Base-by-base conservation (phyloP, 2,113 vertebrate species). In the Serinus canaria region DNA sequence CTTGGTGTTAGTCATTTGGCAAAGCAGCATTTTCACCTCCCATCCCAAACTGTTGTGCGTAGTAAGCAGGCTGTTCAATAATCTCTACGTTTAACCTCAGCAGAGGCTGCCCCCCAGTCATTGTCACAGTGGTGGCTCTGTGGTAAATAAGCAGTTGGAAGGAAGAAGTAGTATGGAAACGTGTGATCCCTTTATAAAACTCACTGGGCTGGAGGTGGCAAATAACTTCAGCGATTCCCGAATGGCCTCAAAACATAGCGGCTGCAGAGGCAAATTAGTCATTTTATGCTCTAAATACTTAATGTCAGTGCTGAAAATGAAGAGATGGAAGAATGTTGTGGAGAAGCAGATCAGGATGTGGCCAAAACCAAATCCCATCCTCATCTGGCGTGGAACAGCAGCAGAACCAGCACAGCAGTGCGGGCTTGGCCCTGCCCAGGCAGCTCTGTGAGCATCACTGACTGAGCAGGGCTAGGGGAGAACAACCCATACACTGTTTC, bases 231-330 rank as follows among this genome's bases (percentile, higher is more conserved):
- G 55, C 10, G 8, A 12, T 59, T 96, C 87, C 87, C 94, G 67
- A 90, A 52, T 3, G 79, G 75, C 87, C 44, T 73, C 75, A 79
- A 80, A 84, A 69, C 7, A 9, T 35, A 73, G 92, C 4, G 66
- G 75, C 95, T 91, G 70, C 63, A 77, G 78, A 93, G 43, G 59
- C 73, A 73, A 93, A 84, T 94, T 35, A 92, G 89, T 92, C 80
- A 90, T 87, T 55, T 87, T 88, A 72, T 88, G 25, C 68, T 94
- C 90, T 91, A 79, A 79, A 95, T 87, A 56, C 83, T 90, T 90
- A 73, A 94, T 72, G 81, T 33, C 53, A 55, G 50, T 56, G 83
- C 92, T 95, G 92, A 96, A 97, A 97, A 97, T 83, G 93, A 93
- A 81, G 68, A 82, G 62, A 41, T 49, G 73, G 81, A 94, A 90